Base-by-base conservation (phyloP, 1,140 invertebrate genomes). In the Armadillidium nasatum region DNA sequence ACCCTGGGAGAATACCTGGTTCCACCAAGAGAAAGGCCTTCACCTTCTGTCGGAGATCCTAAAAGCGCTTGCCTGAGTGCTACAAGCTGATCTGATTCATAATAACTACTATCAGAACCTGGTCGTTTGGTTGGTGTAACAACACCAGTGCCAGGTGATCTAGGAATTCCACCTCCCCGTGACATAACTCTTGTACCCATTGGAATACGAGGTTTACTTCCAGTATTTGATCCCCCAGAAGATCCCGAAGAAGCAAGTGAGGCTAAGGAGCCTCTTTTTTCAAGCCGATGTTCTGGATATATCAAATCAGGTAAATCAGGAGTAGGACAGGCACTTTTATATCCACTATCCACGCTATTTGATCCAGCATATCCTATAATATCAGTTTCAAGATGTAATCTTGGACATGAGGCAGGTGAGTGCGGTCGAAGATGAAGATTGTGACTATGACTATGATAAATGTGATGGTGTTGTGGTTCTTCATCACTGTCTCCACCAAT, bases 301-400 rank as follows among this genome's bases (percentile, higher is more conserved):
- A 80, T 72, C 10, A 78, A 79, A 71, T 85, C 85, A 15, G 83
- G 80, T 21, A 84, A 82, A 43, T 86, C 85, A 0, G 85, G 85
- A 0, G 85, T 86, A 7, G 85, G 85, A 78, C 84, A 86, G 10
- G 84, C 83, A 71, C 85, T 85, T 75, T 86, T 86, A 79, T 86
- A 86, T 4, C 85, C 85, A 70, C 83, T 84, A 77, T 86, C 85
- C 23, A 86, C 83, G 19, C 84, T 85, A 78, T 85, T 85, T 21
- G 84, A 83, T 10, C 85, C 85, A 0, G 84, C 84, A 71, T 86
- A 86, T 2, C 83, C 84, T 13, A 84, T 81, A 0, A 83, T 83
- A 68, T 85, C 84, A 15, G 81, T 81, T 13, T 85, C 84, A 10
- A 78, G 80, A 71, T 83, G 78, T 46, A 81, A 66, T n/a, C 79